Evolutionary conservation across 1,140 invertebrate species (phyloP), one percentile per base, ranked within the genome.

Genomic region (Ganaspis sp.): DNA sequence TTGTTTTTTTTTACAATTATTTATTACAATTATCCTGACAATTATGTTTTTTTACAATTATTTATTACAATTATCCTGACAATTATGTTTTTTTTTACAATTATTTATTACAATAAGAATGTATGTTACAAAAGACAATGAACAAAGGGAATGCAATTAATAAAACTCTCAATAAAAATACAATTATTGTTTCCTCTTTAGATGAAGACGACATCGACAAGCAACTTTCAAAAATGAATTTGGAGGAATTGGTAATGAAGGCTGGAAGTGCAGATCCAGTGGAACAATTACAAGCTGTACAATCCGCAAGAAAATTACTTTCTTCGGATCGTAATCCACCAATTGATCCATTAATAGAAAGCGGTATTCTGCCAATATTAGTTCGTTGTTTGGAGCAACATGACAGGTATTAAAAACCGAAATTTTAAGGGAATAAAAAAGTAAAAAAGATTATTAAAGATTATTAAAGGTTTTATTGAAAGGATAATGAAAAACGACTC

Each of bases 251-350:
- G 76, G 96, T 97, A 69, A 90, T 92, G 81, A 95, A 96, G 84
- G 96, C 96, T 38, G 94, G 92, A 5, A 94, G 94, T 87, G 84
- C 88, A n/a, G 93, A 96, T 85, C 94, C 95, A 70, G 92, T 92
- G 21, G 89, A 94, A 84, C 96, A 97, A 90, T 92, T 97, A 81
- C 91, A 93, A 81, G 96, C 96, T 69, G 96, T 98, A 5, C 96
- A 97, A 88, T 94, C 96, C 38, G 96, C 96, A 70, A 92, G 99
- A 76, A 99, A 99, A 92, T 92, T 99, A 72, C 92, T 99, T 5
- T 99, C 98, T 3, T 98, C 97, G 53, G 98, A 99, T 91, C 95
- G 97, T 82, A 99, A 99, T 93, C 99, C 99, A 82, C 99, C 99
- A n/a, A 99, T 99, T 86, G 97, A 99, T 93, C 95, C 96, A 76